These are phyloP conservation scores for Globicephala melas DNA, from an alignment of 2,113 vertebrate genomes.

Conservation along the genomic window DNA sequence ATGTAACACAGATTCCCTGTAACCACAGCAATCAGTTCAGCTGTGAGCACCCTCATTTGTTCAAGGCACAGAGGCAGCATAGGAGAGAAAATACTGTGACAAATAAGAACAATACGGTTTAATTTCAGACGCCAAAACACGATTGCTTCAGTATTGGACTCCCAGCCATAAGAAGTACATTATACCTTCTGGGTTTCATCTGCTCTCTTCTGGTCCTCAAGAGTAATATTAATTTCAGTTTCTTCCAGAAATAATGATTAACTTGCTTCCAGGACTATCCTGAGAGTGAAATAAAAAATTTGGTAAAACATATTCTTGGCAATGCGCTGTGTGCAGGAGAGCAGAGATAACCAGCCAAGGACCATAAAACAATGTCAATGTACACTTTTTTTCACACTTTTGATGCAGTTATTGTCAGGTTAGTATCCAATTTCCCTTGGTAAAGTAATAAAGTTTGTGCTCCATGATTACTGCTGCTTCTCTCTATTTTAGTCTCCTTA, in stretches of 20 bases:
- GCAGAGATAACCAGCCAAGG: background rate
- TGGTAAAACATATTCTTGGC: background rate
- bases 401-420: background rate
- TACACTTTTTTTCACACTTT: background rate
- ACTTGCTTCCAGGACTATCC: conserved; percentile 35
- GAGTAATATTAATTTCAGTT: conserved; percentile 50
- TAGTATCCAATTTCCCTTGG: background rate
- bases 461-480: background rate
- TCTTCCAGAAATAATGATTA: conserved; percentile 54
- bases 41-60: conserved; percentile 60
- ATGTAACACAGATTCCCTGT: conserved; percentile 69
- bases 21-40: conserved; percentile 71
- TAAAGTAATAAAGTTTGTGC: background rate
- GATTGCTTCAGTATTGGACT: background rate
- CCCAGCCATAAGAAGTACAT: background rate
- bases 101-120: conserved; percentile 59
- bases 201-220: conserved; percentile 35
- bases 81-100: conserved; percentile 61
- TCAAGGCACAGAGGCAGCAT: conserved; percentile 55
- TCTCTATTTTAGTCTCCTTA: background rate
- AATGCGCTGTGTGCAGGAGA: background rate
- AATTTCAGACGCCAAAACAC: conserved; percentile 59
- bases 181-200: conserved; percentile 25
- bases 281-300: conserved; percentile 38
- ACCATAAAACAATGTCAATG: background rate